A percentile compares a stretch with the other conserved stretches of the same genome.
Evolutionary conservation across 1,140 invertebrate genomes (phyloP).

Genomic region (Pteromalus puparum): DNA sequence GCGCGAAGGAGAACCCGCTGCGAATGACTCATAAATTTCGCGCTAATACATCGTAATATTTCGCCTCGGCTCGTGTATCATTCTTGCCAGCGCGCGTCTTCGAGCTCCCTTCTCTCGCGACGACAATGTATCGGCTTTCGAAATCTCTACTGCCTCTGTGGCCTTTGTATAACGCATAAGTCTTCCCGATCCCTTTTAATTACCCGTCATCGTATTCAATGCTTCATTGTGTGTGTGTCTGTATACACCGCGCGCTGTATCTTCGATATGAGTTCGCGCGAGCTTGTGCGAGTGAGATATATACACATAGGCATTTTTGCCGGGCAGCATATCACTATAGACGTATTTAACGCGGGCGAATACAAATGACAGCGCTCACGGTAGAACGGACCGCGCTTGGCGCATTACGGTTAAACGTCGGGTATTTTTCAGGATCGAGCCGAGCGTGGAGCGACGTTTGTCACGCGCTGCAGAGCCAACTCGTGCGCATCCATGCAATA

Average conservation of each 20-base stretch:
- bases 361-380: no score
- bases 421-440: neutral
- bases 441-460: neutral
- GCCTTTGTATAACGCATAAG: neutral
- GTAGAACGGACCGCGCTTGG: no score
- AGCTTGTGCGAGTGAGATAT: no score
- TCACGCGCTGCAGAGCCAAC: neutral
- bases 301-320: neutral
- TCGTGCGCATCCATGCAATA: conserved; percentile 8
- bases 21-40: neutral
- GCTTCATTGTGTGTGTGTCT: neutral
- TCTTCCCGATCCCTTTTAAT: neutral
- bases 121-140: neutral
- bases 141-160: neutral
- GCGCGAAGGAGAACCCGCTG: neutral
- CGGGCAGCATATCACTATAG: neutral
- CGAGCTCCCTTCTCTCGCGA: neutral
- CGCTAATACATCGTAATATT: conserved; percentile 8
- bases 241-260: no score
- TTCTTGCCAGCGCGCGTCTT: neutral
- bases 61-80: neutral
- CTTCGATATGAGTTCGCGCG: no score
- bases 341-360: neutral
- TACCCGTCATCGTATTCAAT: neutral
- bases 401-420: neutral